Percentiles rank a stretch among this genome's conserved stretches.
Conservation (phyloP, 2,888 invertebrate species). For the Thera britannica region DNA sequence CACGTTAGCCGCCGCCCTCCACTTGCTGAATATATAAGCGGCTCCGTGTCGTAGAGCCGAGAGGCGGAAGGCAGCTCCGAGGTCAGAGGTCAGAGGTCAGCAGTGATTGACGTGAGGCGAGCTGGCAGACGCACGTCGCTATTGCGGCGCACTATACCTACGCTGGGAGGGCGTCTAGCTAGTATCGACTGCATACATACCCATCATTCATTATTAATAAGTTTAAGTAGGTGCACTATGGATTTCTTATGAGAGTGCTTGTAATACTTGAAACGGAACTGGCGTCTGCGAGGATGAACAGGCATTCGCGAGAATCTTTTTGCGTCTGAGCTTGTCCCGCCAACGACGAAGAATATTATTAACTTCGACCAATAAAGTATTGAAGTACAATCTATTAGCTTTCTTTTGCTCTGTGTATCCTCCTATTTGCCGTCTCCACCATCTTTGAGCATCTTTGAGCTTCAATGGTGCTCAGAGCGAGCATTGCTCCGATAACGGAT, state of each 20-base stretch:
- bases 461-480: background rate
- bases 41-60: background rate
- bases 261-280: background rate
- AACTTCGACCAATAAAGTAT: conserved; percentile 13
- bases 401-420: background rate
- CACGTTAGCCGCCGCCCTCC: background rate
- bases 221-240: no score
- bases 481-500: background rate
- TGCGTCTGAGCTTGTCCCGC: no score
- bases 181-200: no score
- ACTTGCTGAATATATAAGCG: background rate
- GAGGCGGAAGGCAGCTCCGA: background rate
- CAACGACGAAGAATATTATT: background rate
- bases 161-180: no score
- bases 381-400: conserved; percentile 17
- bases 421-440: background rate
- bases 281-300: no score
- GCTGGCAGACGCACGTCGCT: no score
- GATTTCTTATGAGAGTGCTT: no score
- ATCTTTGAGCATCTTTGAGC: conserved; percentile 4
- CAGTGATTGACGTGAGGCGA: background rate
- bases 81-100: background rate
- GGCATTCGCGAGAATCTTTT: no score
- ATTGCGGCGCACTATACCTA: no score
- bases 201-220: no score